These are phyloP conservation scores for Tetramorium simillimum DNA, from an alignment of 1,140 invertebrate species.

Conservation along the genomic window DNA sequence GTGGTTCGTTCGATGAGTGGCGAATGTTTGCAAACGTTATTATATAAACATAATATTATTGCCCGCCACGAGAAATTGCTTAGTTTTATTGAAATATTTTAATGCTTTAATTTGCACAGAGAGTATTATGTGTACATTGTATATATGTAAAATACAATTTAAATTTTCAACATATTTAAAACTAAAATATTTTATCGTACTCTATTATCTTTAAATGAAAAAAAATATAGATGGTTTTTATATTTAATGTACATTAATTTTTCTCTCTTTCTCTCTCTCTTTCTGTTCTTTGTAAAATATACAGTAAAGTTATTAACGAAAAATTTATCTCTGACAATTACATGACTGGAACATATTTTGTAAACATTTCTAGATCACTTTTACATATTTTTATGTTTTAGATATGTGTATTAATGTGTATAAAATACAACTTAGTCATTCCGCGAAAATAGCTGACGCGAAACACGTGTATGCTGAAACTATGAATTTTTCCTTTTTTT, in stretches of 20 bases:
- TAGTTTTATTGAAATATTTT: slow-evolving; percentile 7
- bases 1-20: slow-evolving; percentile 1
- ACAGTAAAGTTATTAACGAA: background rate
- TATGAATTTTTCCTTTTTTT: background rate
- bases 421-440: background rate
- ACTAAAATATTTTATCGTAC: background rate
- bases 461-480: background rate
- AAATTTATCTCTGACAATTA: slow-evolving; percentile 21
- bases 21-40: slow-evolving; percentile 42
- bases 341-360: background rate
- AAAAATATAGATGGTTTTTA: background rate
- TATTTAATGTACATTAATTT: background rate
- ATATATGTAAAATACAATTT: background rate
- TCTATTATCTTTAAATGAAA: background rate
- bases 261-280: background rate
- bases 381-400: slow-evolving; percentile 1
- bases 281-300: background rate
- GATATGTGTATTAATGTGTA: background rate
- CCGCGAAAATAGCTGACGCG: background rate
- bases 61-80: background rate
- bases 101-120: background rate
- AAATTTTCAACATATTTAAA: slow-evolving; percentile 7
- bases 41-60: slow-evolving; percentile 38
- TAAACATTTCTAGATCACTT: slow-evolving; percentile 18
- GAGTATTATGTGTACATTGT: background rate